Percentiles rank a stretch among this genome's conserved stretches.
These are phyloP conservation scores for Antheraea mylitta DNA, from an alignment of 1,140 invertebrate species.

Conservation along the genomic window DNA sequence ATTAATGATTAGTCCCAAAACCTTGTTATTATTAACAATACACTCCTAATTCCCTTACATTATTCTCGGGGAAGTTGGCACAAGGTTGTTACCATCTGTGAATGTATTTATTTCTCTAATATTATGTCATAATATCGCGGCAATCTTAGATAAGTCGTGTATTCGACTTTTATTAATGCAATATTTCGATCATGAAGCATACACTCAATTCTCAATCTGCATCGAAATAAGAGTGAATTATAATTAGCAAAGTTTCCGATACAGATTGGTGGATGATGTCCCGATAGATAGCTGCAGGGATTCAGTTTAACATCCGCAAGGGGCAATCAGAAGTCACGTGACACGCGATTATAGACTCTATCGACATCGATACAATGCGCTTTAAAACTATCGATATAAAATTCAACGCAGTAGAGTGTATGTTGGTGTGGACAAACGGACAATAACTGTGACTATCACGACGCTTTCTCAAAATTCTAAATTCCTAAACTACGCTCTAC, in stretches of 20 bases:
- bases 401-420: not conserved
- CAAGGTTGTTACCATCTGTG: too few relatives aligned
- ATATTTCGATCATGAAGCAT: not conserved
- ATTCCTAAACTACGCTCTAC: too few relatives aligned
- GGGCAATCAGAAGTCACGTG: not conserved
- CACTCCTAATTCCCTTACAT: too few relatives aligned
- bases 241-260: not conserved
- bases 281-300: not conserved
- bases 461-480: too few relatives aligned
- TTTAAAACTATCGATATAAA: not conserved
- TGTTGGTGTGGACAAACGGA: too few relatives aligned
- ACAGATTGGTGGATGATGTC: not conserved
- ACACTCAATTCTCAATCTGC: not conserved
- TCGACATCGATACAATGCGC: not conserved
- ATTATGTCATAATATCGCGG: too few relatives aligned
- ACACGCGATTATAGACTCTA: not conserved
- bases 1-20: too few relatives aligned
- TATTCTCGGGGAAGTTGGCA: too few relatives aligned
- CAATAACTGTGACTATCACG: too few relatives aligned
- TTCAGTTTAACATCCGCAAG: not conserved
- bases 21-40: too few relatives aligned
- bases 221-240: not conserved
- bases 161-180: not conserved
- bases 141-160: too few relatives aligned
- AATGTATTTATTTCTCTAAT: too few relatives aligned